These are phyloP conservation scores for Pasiphila rectangulata DNA, from an alignment of 2,888 invertebrate genomes.

Conservation along the genomic window DNA sequence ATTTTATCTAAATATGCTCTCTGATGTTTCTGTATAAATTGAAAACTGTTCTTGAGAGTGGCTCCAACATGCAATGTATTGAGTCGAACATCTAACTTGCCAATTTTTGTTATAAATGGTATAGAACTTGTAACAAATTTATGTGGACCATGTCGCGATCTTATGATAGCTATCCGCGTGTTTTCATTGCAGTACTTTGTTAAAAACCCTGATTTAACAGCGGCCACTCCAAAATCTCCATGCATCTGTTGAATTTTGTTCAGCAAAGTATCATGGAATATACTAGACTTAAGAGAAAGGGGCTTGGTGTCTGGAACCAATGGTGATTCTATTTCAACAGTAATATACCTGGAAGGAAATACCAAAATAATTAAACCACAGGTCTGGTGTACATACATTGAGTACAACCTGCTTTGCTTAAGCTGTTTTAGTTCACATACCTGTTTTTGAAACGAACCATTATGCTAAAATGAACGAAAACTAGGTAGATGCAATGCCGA, in stretches of 20 bases:
- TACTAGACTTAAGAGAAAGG: slow-evolving; percentile 72
- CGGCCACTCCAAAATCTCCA: slow-evolving; percentile 88
- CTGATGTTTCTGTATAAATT: slow-evolving; percentile 86
- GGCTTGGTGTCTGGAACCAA: slow-evolving; percentile 71
- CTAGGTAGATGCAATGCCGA: too few relatives aligned
- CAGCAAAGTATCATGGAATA: slow-evolving; percentile 80
- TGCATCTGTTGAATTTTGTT: slow-evolving; percentile 84
- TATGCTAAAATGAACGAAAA: slow-evolving; percentile 2
- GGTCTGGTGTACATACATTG: too few relatives aligned
- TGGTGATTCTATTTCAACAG: slow-evolving; percentile 82
- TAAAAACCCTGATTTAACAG: slow-evolving; percentile 85
- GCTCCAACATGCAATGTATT: slow-evolving; percentile 88
- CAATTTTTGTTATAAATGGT: slow-evolving; percentile 85
- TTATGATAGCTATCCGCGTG: slow-evolving; percentile 87
- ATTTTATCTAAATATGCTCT: slow-evolving; percentile 82
- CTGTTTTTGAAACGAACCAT: slow-evolving; percentile 86
- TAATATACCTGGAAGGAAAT: slow-evolving; percentile 83
- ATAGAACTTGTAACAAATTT: slow-evolving; percentile 84
- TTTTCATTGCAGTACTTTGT: slow-evolving; percentile 90
- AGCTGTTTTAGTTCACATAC: too few relatives aligned
- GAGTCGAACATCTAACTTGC: slow-evolving; percentile 81
- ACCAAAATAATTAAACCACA: not conserved
- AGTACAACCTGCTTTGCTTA: too few relatives aligned
- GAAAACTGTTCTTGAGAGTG: slow-evolving; percentile 89
- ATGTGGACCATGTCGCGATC: slow-evolving; percentile 88